Evolutionary conservation across 2,797 vertebrate species (phyloP), one percentile per base, ranked within the genome.

Genomic region (Sciaenops ocellatus): DNA sequence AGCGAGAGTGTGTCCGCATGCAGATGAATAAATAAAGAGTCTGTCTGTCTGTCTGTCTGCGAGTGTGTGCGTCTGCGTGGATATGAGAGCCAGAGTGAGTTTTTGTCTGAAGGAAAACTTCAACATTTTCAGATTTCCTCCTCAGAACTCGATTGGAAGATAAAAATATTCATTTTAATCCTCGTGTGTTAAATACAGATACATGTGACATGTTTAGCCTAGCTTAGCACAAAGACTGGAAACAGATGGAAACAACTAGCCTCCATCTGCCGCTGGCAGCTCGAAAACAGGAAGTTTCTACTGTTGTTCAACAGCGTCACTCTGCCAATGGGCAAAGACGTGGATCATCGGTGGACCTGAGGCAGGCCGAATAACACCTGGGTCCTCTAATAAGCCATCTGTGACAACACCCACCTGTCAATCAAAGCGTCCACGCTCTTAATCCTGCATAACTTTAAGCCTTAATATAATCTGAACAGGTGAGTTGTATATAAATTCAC

Each of bases 11-110:
- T 87, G 77, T 82, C 70, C 34, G 73, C 85, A 85, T 86, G 85
- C 77, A 89, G 80, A 88, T 89, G 87, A 89, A 91, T 86, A 90
- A 89, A 89, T 91, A 84, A 38, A 84, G 47, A 68, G 64, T 80
- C 72, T 72, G 57, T 11, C n/a, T 44, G 81, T 62, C 69, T 80
- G 79, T 79, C 71, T 72, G 57, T 9, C n/a, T 44, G 56, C 20
- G 73, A 80, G 66, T 72, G 46, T 86, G 77, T 79, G 69, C 4
- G 2, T 81, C 55, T 82, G 68, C 80, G 78, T 69, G 63, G 66
- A 76, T 69, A 50, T 56, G 54, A 77, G 77, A 55, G 26, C 71
- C 55, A 69, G 57, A 12, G 57, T 60, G 41, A 59, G 54, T 63
- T 51, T 73, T 46, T 59, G 60, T 73, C 59, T 42, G 20, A 55